Evolutionary conservation across 2,113 vertebrate species (phyloP).

Genomic region (Urocolius indicus): DNA sequence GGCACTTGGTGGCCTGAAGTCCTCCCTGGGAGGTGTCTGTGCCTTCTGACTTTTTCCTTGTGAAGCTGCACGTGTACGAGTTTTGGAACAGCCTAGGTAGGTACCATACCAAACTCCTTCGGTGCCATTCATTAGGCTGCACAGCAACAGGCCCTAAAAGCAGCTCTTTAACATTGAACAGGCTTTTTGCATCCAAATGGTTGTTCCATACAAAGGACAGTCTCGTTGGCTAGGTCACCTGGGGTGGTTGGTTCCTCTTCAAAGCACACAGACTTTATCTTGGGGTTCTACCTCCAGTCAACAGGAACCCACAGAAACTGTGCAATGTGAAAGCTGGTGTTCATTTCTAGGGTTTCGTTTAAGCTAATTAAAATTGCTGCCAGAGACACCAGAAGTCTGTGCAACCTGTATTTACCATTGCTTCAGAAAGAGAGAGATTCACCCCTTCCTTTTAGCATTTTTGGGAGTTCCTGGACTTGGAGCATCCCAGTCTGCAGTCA

Average conservation of each 20-base stretch:
- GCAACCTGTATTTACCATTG: neutral
- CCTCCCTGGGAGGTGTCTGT: neutral
- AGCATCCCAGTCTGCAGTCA: neutral
- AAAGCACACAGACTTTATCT: neutral
- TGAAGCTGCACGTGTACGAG: neutral
- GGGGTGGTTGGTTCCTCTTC: neutral
- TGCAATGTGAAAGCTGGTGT: neutral
- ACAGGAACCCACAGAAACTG: neutral
- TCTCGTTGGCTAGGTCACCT: neutral
- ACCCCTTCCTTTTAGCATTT: neutral
- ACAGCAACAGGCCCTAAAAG: neutral
- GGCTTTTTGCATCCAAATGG: neutral
- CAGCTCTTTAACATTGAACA: rapidly evolving
- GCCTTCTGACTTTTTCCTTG: neutral
- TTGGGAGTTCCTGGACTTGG: neutral
- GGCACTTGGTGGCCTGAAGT: neutral
- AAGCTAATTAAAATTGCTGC: neutral
- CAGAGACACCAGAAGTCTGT: neutral
- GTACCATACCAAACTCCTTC: neutral
- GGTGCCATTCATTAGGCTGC: neutral
- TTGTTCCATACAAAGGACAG: neutral
- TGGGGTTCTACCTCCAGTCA: neutral
- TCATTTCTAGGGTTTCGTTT: neutral
- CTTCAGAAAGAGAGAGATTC: neutral
- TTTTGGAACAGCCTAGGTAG: neutral